A percentile compares a stretch with the other conserved stretches of the same genome.
phyloP scores from a whole-genome alignment of 2,888 invertebrate genomes.

The Sarcophaga rosellei region DNA sequence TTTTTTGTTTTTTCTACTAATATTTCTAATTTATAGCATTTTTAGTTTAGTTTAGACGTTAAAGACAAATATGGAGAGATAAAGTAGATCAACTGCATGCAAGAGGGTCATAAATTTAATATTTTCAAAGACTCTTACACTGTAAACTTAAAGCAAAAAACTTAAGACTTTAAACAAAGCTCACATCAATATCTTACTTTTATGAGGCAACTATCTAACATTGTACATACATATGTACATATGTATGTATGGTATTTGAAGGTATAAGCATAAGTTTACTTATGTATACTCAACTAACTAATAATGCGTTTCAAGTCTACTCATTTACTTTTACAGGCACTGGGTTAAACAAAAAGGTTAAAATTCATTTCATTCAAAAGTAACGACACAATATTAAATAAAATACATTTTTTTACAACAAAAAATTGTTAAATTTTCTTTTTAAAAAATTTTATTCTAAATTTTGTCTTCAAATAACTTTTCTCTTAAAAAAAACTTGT shows the following conservation, averaged over 20 bases:
- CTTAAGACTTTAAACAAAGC: neutral
- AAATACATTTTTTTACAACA: constrained; percentile 25
- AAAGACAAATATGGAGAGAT: neutral
- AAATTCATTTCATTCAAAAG: neutral
- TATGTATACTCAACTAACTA: too few species aligned
- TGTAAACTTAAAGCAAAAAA: neutral
- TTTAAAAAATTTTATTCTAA: neutral
- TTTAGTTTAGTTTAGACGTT: constrained; percentile 14
- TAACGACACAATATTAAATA: neutral
- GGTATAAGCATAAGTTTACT: neutral
- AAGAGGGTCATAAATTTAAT: constrained; percentile 51
- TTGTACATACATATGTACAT: neutral
- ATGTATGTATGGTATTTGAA: neutral
- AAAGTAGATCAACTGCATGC: constrained; percentile 59
- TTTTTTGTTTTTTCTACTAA: constrained; percentile 16
- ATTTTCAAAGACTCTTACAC: constrained; percentile 13
- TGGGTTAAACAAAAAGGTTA: neutral
- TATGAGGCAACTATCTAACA: constrained; percentile 46
- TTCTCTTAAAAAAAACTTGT: constrained; percentile 6
- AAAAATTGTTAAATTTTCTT: neutral
- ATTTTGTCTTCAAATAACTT: constrained; percentile 2
- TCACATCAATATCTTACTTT: constrained; percentile 16
- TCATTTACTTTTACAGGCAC: neutral
- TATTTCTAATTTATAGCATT: constrained; percentile 58
- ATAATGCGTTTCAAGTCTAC: constrained; percentile 12